Conservation (phyloP, 2,888 invertebrate genomes). For the Eilema sororculum region DNA sequence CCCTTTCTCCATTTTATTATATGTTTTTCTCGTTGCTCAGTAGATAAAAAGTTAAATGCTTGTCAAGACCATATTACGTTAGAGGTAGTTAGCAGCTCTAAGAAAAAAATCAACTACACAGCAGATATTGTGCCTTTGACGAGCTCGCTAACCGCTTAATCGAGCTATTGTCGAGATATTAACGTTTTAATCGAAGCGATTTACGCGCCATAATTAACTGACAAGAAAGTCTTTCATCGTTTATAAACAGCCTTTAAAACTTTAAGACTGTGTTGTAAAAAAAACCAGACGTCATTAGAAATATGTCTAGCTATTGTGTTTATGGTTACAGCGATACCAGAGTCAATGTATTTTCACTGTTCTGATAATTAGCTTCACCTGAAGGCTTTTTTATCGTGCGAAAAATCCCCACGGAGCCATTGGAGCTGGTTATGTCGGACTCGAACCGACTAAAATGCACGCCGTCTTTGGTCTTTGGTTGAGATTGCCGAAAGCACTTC, state of each 20-base stretch:
- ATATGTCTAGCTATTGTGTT: background rate
- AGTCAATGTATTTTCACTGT: too few relatives aligned
- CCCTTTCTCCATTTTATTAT: background rate
- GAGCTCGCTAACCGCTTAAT: slow-evolving; percentile 25
- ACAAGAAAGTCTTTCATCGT: slow-evolving; percentile 34
- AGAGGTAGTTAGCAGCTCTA: background rate
- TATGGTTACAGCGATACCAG: too few relatives aligned
- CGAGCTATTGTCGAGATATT: slow-evolving; percentile 29
- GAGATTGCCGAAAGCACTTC: too few relatives aligned
- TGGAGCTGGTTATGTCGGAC: too few relatives aligned
- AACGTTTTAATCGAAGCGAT: slow-evolving; percentile 36
- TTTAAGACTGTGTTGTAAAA: background rate
- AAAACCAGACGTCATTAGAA: slow-evolving; percentile 7
- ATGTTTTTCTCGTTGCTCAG: too few relatives aligned
- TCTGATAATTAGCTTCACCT: too few relatives aligned
- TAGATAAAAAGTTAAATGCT: background rate
- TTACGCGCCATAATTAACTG: slow-evolving; percentile 47
- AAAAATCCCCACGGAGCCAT: too few relatives aligned
- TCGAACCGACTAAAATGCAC: too few relatives aligned
- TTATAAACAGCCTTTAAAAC: slow-evolving; percentile 29
- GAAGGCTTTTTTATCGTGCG: too few relatives aligned
- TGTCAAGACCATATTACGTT: slow-evolving; percentile 3
- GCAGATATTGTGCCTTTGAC: slow-evolving; percentile 11
- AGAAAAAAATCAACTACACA: slow-evolving; percentile 7
- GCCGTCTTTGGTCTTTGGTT: too few relatives aligned